phyloP scores from a whole-genome alignment of 2,113 vertebrate genomes.

The Myxocyprinus asiaticus region DNA sequence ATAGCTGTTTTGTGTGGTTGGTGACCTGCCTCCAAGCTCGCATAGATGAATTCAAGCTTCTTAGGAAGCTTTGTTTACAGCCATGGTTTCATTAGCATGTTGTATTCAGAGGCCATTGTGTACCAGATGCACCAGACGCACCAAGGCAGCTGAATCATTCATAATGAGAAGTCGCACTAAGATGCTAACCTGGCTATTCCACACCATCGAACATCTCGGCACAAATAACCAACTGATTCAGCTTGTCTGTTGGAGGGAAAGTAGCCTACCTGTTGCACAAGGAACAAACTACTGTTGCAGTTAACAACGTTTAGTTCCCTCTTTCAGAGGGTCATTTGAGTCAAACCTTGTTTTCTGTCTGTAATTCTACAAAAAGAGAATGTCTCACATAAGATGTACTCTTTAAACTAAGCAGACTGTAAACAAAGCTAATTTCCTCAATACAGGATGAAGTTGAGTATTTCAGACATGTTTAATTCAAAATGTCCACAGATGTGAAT shows the following conservation, averaged over 20 bases:
- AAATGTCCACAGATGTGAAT: not conserved
- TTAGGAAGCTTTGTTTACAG: conserved; percentile 58
- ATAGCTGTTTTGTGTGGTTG: conserved; percentile 1
- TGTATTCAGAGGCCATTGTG: conserved; percentile 59
- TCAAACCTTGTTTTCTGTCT: not conserved
- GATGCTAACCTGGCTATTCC: conserved; percentile 47
- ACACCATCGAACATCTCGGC: conserved; percentile 6
- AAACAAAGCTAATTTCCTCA: not conserved
- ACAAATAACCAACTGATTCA: conserved; percentile 22
- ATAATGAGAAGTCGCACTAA: conserved; percentile 42
- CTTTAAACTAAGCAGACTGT: not conserved
- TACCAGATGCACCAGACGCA: conserved; percentile 43
- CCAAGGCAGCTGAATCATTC: conserved; percentile 59
- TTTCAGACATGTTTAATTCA: not conserved
- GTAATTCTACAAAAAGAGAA: no score
- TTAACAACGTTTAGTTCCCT: not conserved
- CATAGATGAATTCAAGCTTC: conserved; percentile 40
- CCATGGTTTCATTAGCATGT: conserved; percentile 61
- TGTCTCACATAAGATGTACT: not conserved
- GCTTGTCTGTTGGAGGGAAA: not conserved
- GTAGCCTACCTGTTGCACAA: conserved; percentile 43
- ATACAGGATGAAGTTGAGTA: not conserved
- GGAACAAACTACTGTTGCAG: not conserved
- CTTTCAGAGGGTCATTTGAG: not conserved
- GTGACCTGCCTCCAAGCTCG: conserved; percentile 3